Percentiles rank a stretch among this genome's conserved stretches.
These are phyloP conservation scores for Polymixis lichenea DNA, from an alignment of 2,888 invertebrate species.

Conservation along the genomic window DNA sequence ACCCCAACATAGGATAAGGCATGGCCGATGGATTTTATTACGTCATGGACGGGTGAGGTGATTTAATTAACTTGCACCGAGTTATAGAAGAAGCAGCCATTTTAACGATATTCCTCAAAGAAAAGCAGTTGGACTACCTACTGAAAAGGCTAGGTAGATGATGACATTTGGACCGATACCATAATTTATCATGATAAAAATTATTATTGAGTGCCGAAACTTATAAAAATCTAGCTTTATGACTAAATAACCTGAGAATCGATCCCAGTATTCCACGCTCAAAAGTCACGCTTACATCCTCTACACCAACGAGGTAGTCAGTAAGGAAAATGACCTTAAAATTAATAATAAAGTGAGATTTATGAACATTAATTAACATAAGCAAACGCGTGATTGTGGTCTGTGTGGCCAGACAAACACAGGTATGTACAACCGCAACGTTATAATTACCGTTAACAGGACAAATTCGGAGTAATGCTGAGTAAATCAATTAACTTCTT, in stretches of 20 bases:
- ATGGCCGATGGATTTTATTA: not conserved
- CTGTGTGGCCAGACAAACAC: not conserved
- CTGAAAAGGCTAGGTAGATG: too few relatives aligned
- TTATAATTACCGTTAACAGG: slow-evolving; percentile 2
- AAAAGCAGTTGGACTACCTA: too few relatives aligned
- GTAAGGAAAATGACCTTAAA: not conserved
- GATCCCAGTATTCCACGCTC: not conserved
- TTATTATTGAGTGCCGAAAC: too few relatives aligned
- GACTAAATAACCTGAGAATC: not conserved
- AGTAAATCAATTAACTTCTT: not conserved
- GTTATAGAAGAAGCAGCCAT: not conserved
- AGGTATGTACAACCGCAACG: not conserved
- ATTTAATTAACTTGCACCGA: not conserved
- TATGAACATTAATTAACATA: not conserved
- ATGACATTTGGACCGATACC: too few relatives aligned
- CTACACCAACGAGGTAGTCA: not conserved
- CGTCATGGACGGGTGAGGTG: not conserved
- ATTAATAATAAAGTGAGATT: not conserved
- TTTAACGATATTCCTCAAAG: not conserved
- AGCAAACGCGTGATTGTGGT: not conserved
- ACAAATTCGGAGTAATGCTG: not conserved
- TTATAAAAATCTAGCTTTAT: too few relatives aligned
- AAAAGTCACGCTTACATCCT: not conserved
- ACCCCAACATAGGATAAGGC: too few relatives aligned
- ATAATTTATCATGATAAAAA: too few relatives aligned